phyloP scores from a whole-genome alignment of 2,113 vertebrate genomes.

The Bolborhynchus lineola region DNA sequence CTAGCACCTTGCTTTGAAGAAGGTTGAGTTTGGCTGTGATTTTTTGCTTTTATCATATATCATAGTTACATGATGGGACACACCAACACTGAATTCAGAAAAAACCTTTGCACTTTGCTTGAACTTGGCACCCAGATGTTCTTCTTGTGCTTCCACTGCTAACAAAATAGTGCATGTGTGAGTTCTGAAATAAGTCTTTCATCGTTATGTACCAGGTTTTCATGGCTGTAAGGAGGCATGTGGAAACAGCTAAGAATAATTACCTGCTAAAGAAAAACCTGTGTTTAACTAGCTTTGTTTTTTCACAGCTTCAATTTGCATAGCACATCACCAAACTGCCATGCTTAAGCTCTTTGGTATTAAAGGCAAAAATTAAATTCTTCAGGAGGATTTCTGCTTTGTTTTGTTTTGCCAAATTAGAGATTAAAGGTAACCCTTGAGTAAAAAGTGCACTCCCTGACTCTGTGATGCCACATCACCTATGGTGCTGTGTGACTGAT shows the following conservation, averaged over 20 bases:
- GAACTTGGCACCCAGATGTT: slow-evolving; percentile 76
- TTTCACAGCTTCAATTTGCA: slow-evolving; percentile 62
- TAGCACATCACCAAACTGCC: slow-evolving; percentile 60
- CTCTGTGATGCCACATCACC: slow-evolving; percentile 29
- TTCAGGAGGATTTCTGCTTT: slow-evolving; percentile 17
- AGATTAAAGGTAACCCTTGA: slow-evolving; percentile 63
- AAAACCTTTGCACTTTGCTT: slow-evolving; percentile 77
- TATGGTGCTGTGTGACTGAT: background rate
- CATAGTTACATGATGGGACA: slow-evolving; percentile 73
- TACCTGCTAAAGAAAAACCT: slow-evolving; percentile 48
- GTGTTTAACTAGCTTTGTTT: slow-evolving; percentile 53
- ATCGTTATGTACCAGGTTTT: slow-evolving; percentile 33
- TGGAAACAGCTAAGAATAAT: slow-evolving; percentile 48
- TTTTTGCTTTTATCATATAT: slow-evolving; percentile 80
- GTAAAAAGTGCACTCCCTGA: slow-evolving; percentile 15
- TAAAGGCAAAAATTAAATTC: slow-evolving; percentile 25
- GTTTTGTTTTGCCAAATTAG: slow-evolving; percentile 58
- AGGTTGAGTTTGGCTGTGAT: slow-evolving; percentile 68
- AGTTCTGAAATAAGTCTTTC: slow-evolving; percentile 62
- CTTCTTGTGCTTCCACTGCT: slow-evolving; percentile 58
- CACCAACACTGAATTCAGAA: slow-evolving; percentile 65
- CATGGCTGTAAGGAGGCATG: slow-evolving; percentile 10
- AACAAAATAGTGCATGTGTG: slow-evolving; percentile 43
- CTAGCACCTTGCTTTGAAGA: slow-evolving; percentile 78
- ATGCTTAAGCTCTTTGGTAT: slow-evolving; percentile 32